Evolutionary conservation across 2,888 invertebrate genomes (phyloP), one percentile per base, ranked within the genome.

Genomic region (Drosophila neotestacea): DNA sequence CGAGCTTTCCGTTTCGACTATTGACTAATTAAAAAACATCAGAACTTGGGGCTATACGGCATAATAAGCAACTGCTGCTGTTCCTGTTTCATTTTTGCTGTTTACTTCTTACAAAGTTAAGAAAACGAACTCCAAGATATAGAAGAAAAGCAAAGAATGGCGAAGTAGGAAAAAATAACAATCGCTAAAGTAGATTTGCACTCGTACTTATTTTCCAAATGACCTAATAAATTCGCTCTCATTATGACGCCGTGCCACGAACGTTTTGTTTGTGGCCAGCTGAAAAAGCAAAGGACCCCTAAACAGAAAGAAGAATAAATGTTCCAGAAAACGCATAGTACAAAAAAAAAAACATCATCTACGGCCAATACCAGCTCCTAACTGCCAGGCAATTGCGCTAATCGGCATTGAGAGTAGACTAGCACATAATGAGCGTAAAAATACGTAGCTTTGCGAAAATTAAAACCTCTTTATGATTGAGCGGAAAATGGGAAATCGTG

Each of bases 171-270:
- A 63, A 41, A 79, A 83, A 84, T 64, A 61, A 64, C 46, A 54
- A 22, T 61, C 56, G 71, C 72, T 62, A 51, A 62, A 69, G 76
- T 81, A 79, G 85, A 88, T 88, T 85, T 80, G 70, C 48, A 69
- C 73, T 80, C 73, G 74, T 81, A 56, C 55, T 56, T 56, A 89
- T 85, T 87, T 84, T 85, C 74, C 74, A 89, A 88, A 86, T 89
- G 88, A 89, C 89, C 86, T 82, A 85, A 86, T 86, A 86, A 86
- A 86, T 86, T 86, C 88, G 67, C 82, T 73, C 89, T 89, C 89
- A 86, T 86, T 86, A 86, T 86, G 86, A 89, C 89, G 83, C 81
- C 72, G 70, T 67, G 88, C 85, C 89, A 86, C 89, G 89, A 87
- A 69, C 77, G 60, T 67, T 63, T 80, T 74, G 74, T 67, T 82